Percentiles rank a stretch among this genome's conserved stretches.
Evolutionary conservation across 1,140 invertebrate species (phyloP).

Genomic region (Anastrepha ludens): DNA sequence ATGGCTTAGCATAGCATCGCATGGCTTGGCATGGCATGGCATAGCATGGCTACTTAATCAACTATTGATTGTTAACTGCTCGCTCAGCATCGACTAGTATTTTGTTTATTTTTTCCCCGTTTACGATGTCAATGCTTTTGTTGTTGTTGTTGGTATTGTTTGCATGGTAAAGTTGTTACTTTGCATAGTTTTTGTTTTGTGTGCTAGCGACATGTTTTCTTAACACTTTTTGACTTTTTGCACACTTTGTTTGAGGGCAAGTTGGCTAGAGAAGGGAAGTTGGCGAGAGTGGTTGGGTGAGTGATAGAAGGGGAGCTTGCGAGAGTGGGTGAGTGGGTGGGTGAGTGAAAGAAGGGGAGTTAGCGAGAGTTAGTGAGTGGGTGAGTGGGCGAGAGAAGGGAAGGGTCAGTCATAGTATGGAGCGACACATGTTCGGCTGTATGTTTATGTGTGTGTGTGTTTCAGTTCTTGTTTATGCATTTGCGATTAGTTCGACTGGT

Average conservation of each 20-base stretch:
- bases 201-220: conserved; percentile 14
- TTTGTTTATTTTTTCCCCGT: conserved; percentile 28
- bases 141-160: background rate
- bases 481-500: background rate
- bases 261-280: no score
- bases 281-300: background rate
- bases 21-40: no score
- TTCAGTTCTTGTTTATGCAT: background rate
- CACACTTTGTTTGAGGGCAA: background rate
- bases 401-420: no score
- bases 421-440: background rate
- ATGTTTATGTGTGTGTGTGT: background rate
- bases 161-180: background rate
- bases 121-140: background rate
- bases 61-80: conserved; percentile 36
- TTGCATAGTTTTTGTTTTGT: conserved; percentile 9
- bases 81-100: background rate
- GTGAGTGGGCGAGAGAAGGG: no score
- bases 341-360: background rate
- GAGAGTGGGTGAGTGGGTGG: no score
- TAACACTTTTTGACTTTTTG: conserved; percentile 13
- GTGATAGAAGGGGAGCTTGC: background rate
- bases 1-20: no score
- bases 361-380: no score
- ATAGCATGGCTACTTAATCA: conserved; percentile 24